Base-by-base conservation (phyloP, 2,888 invertebrate genomes). In the Panopea generosa region DNA sequence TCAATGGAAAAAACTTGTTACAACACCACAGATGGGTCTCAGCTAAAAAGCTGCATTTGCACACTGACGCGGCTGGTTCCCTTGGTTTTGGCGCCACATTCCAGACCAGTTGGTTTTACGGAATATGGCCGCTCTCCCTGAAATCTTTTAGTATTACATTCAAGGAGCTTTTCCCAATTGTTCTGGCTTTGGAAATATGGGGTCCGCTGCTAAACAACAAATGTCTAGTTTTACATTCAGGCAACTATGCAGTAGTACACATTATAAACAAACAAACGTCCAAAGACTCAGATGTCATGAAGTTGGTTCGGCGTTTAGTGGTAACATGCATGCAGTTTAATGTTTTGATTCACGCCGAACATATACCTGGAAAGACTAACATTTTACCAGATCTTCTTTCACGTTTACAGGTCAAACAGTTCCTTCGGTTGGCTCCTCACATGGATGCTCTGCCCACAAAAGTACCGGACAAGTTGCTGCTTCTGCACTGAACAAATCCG, bases 11-110 rank as follows among this genome's bases (percentile, higher is more conserved):
- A 47, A 55, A 33, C 2, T 26, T 79, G 7, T 38, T 79, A 2
- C 33, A 49, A n/a, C 24, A 70, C 2, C 18, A 66, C 40, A 16
- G 50, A 14, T 76, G 75, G 75, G 18, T 60, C 6, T 18, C 66
- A 0, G 24, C 24, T 33, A 20, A 49, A 0, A 22, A n/a, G 0
- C 27, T 71, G 20, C 66, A 70, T 27, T 29, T 75, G 14, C 40
- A 55, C n/a, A 75, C 70, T 11, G 70, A 70, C 43, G 70, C 69
- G 29, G 43, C 75, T 2, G 67, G 76, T 11, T 18, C 70, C 3
- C 16, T 70, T 33, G 83, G 77, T 11, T 83, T 53, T 65, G 80
- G 77, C 0, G 80, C 74, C n/a, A 61, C 70, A 2, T 77, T 72
- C 26, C 16, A 20, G 7, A 26, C 52, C 6, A 40, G 59, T 16